Conservation (phyloP, 2,797 vertebrate genomes). For the Decapterus maruadsi region DNA sequence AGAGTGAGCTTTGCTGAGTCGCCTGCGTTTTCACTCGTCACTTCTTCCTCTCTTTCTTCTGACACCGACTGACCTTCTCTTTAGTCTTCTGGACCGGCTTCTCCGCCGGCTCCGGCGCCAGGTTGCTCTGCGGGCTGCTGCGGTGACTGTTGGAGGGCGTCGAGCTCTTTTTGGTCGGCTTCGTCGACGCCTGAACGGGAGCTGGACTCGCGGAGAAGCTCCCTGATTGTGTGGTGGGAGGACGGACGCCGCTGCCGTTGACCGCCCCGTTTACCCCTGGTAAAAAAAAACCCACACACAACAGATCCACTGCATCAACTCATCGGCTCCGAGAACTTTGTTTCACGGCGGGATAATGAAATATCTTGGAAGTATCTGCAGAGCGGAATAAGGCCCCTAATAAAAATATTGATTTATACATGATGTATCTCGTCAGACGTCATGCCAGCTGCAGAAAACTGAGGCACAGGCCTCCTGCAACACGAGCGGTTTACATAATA, state of each 20-base stretch:
- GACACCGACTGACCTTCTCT: conserved; percentile 90
- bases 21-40: not conserved
- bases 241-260: conserved; percentile 90
- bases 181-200: conserved; percentile 82
- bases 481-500: conserved; percentile 80
- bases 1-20: conserved; percentile 29
- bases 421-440: conserved; percentile 74
- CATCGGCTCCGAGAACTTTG: conserved; percentile 53
- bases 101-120: conserved; percentile 85
- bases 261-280: conserved; percentile 94
- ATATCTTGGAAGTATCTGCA: conserved; percentile 61
- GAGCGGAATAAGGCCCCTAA: conserved; percentile 61
- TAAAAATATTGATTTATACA: conserved; percentile 79
- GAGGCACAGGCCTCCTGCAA: conserved; percentile 58
- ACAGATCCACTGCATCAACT: conserved; percentile 44
- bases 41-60: too few relatives aligned
- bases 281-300: conserved; percentile 33
- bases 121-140: conserved; percentile 85
- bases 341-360: conserved; percentile 55
- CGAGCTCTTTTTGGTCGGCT: conserved; percentile 84
- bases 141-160: conserved; percentile 85
- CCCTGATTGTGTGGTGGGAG: conserved; percentile 86
- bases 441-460: conserved; percentile 49
- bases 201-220: conserved; percentile 85
- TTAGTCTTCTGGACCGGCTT: conserved; percentile 90